phyloP scores from a whole-genome alignment of 2,888 invertebrate genomes.

The Andricus curvator region DNA sequence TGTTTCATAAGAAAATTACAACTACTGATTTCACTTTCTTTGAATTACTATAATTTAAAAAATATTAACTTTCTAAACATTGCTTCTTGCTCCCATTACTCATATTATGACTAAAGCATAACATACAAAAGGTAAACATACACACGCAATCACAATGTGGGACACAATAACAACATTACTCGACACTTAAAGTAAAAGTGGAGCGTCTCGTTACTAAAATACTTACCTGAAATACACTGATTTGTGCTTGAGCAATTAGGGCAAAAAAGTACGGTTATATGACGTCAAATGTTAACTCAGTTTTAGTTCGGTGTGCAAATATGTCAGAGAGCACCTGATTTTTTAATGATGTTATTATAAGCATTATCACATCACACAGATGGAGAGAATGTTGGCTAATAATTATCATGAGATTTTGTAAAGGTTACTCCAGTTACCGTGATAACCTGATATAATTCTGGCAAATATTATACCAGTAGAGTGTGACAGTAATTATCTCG shows the following conservation, averaged over 20 bases:
- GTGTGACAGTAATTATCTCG: not conserved
- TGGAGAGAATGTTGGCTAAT: not conserved
- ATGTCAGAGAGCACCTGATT: conserved; percentile 2
- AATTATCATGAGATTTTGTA: conserved; percentile 7
- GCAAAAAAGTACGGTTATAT: not conserved
- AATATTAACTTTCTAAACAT: not conserved
- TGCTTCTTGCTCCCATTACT: not conserved
- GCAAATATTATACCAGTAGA: not conserved
- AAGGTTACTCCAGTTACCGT: conserved; percentile 1
- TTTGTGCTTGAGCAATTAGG: not conserved
- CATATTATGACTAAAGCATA: not conserved
- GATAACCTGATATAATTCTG: conserved; percentile 2
- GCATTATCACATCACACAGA: conserved; percentile 2
- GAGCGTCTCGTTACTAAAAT: not conserved
- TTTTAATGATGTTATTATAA: conserved; percentile 2
- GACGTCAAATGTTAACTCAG: not conserved
- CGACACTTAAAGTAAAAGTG: conserved; percentile 2
- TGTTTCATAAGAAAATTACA: not conserved
- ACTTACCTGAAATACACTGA: conserved; percentile 2
- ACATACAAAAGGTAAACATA: not conserved
- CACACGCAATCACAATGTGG: conserved; percentile 7
- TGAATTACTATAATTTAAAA: not conserved
- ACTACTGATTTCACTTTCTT: not conserved
- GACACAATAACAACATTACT: conserved; percentile 7
- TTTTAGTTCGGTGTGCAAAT: conserved; percentile 7